Evolutionary conservation across 2,797 vertebrate genomes (phyloP).

Genomic region (Paratrypauchen microcephalus): DNA sequence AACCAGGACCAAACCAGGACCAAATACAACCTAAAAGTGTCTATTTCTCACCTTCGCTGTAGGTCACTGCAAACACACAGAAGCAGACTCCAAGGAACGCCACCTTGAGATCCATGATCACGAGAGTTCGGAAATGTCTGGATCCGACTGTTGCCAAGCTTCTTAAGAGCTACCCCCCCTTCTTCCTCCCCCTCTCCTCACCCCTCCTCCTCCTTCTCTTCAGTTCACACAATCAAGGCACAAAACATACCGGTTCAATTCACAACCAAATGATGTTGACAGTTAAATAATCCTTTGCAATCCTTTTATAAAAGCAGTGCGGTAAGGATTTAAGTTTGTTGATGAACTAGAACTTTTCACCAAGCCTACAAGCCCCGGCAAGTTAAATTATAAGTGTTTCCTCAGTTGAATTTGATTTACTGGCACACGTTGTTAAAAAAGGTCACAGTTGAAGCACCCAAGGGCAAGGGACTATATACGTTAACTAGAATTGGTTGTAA

Average conservation of each 20-base stretch:
- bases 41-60: slow-evolving; percentile 65
- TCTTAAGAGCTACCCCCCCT: slow-evolving; percentile 35
- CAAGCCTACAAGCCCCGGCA: slow-evolving; percentile 30
- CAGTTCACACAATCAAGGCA: background rate
- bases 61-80: slow-evolving; percentile 46
- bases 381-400: slow-evolving; percentile 30
- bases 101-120: slow-evolving; percentile 68
- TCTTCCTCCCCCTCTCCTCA: background rate
- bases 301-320: background rate
- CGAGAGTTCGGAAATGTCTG: slow-evolving; percentile 1
- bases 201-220: too few relatives aligned
- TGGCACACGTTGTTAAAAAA: background rate
- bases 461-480: background rate
- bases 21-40: background rate
- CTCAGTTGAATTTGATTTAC: slow-evolving; percentile 3
- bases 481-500: background rate
- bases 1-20: too few relatives aligned
- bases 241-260: background rate
- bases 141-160: background rate
- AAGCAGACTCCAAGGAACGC: slow-evolving; percentile 44
- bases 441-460: background rate
- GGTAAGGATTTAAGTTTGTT: background rate
- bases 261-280: background rate
- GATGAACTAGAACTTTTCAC: background rate
- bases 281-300: background rate